Evolutionary conservation across 2,888 invertebrate genomes (phyloP).

Genomic region (Parasteatoda lunata): DNA sequence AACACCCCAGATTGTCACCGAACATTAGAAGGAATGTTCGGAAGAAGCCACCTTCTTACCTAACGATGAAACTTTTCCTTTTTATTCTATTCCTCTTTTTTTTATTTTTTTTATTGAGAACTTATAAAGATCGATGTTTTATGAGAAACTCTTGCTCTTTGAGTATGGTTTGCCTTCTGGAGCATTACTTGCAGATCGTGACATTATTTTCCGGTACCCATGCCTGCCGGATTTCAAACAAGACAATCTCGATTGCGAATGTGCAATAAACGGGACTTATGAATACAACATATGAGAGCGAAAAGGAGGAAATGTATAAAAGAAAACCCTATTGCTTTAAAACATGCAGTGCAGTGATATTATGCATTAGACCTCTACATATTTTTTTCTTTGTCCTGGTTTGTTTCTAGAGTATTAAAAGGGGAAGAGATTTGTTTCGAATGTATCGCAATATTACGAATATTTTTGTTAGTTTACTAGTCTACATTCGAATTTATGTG

Average conservation of each 20-base stretch:
- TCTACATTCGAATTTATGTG: too few relatives aligned
- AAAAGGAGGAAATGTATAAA: background rate
- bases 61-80: constrained; percentile 8
- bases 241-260: constrained; percentile 26
- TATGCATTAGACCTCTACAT: too few relatives aligned
- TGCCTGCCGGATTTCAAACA: constrained; percentile 34
- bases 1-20: too few relatives aligned
- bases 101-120: background rate
- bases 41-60: too few relatives aligned
- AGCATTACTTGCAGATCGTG: constrained; percentile 45
- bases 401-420: too few relatives aligned
- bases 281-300: constrained; percentile 11
- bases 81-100: constrained; percentile 18
- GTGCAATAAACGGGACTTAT: constrained; percentile 49
- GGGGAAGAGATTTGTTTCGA: too few relatives aligned
- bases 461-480: too few relatives aligned
- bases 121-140: constrained; percentile 39
- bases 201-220: constrained; percentile 45
- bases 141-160: constrained; percentile 24
- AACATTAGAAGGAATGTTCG: too few relatives aligned
- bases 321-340: too few relatives aligned
- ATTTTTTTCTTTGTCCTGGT: too few relatives aligned
- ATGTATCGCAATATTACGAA: too few relatives aligned
- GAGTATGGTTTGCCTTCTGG: constrained; percentile 39
- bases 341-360: too few relatives aligned